Base-by-base conservation (phyloP, 1,140 invertebrate genomes). In the Pseudomyrmex gracilis region DNA sequence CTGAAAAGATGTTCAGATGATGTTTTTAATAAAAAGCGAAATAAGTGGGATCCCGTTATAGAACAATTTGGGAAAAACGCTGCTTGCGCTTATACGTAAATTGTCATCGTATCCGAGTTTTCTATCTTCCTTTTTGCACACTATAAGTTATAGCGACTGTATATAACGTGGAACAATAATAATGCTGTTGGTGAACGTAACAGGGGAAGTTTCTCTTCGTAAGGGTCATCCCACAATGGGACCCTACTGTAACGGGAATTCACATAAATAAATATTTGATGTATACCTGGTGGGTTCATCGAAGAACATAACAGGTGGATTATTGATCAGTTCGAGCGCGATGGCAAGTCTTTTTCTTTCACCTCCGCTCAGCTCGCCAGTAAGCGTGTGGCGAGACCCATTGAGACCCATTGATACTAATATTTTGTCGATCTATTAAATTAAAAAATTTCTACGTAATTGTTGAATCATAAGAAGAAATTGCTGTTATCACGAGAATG, bases 271-370 rank as follows among this genome's bases (percentile, higher is more conserved):
- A 82, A 64, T 49, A 78, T 43, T 15, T 73, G 17, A 55, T 95
- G n/a, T 1, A 4, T 93, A 98, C 98, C 97, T 98, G 5, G 98
- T 99, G 58, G 98, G 98, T 93, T 99, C 98, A 92, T 99, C 98
- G 88, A 99, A 97, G 94, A 98, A 98, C 95, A 99, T 96, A 9
- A 99, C 95, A 4, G 98, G 97, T 8, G 98, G 98, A 94, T 99
- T 98, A 90, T 97, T 98, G 67, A 98, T 95, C 82, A 97, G 92
- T 92, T 97, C 97, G 53, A 98, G 94, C n/a, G 98, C 98, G 70
- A 99, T 98, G 2, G 97, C 97, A 2, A 99, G 94, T 88, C 98
- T 95, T 94, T 98, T 98, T 87, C 96, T 96, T 94, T 99, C 97
- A 2, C 98, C 98, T 45, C 98, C 98, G 2, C 98, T 98, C 5